phyloP scores from a whole-genome alignment of 1,140 invertebrate genomes.

The Grapholita molesta region DNA sequence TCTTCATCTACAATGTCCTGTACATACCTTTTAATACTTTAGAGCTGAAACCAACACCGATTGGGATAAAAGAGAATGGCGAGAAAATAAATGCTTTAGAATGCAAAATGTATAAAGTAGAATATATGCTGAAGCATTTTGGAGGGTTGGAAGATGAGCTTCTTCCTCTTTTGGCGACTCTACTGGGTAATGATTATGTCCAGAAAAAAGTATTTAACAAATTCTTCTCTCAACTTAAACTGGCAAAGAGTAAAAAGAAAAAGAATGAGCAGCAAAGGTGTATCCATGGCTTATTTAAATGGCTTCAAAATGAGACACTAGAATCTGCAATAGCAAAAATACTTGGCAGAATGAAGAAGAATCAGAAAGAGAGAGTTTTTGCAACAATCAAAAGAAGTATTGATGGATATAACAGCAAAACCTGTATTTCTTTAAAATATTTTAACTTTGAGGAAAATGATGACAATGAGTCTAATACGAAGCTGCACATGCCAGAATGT shows the following conservation, averaged over 20 bases:
- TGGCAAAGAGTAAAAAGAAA: conserved; percentile 79
- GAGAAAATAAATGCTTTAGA: conserved; percentile 48
- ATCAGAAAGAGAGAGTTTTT: conserved; percentile 75
- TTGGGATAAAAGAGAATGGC: conserved; percentile 37
- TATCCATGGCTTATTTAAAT: conserved; percentile 84
- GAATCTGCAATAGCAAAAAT: conserved; percentile 84
- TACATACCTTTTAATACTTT: conserved; percentile 89
- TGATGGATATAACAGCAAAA: conserved; percentile 79
- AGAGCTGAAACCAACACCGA: conserved; percentile 64
- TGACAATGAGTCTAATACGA: not conserved
- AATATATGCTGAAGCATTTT: conserved; percentile 83
- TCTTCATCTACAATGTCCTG: conserved; percentile 90
- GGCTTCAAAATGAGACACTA: conserved; percentile 84
- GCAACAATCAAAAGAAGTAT: conserved; percentile 81
- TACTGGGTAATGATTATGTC: conserved; percentile 94
- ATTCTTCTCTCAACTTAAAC: conserved; percentile 84
- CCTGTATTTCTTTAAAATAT: conserved; percentile 79
- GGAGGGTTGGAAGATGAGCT: conserved; percentile 81
- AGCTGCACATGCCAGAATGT: conserved; percentile 18
- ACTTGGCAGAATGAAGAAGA: conserved; percentile 79
- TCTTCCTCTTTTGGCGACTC: conserved; percentile 87
- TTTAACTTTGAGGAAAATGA: conserved; percentile 63
- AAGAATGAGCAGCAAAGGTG: conserved; percentile 80
- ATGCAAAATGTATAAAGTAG: conserved; percentile 86
- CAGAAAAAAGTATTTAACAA: conserved; percentile 81